These are phyloP conservation scores for Octodonta nipae DNA, from an alignment of 2,888 invertebrate species.

Conservation along the genomic window DNA sequence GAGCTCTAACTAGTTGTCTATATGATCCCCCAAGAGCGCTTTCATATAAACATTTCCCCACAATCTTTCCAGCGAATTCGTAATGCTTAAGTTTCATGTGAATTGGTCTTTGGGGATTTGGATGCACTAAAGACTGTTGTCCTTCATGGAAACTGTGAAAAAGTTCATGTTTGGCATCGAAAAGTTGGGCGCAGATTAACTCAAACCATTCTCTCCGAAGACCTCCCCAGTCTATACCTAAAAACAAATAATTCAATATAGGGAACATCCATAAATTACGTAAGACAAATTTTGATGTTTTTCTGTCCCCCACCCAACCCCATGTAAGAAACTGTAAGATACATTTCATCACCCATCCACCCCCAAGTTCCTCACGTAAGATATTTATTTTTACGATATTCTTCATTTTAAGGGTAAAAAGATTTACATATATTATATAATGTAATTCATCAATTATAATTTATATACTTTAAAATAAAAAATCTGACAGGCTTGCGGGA, in stretches of 20 bases:
- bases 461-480: too few relatives aligned
- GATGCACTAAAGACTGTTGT: slow-evolving; percentile 79
- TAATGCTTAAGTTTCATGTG: slow-evolving; percentile 76
- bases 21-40: slow-evolving; percentile 81
- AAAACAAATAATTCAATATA: slow-evolving; percentile 10
- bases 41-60: slow-evolving; percentile 90
- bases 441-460: too few relatives aligned
- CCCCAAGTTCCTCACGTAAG: too few relatives aligned
- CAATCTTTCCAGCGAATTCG: slow-evolving; percentile 85
- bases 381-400: too few relatives aligned
- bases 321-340: too few relatives aligned
- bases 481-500: too few relatives aligned
- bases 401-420: too few relatives aligned
- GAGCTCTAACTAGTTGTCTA: slow-evolving; percentile 76
- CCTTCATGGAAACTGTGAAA: slow-evolving; percentile 79
- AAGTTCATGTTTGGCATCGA: slow-evolving; percentile 69
- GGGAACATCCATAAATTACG: too few relatives aligned
- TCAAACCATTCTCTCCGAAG: slow-evolving; percentile 91
- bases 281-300: too few relatives aligned
- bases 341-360: too few relatives aligned
- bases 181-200: slow-evolving; percentile 70
- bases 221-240: slow-evolving; percentile 89
- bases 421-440: too few relatives aligned
- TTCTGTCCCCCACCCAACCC: too few relatives aligned
- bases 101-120: slow-evolving; percentile 64